A percentile compares a stretch with the other conserved stretches of the same genome.
These are phyloP conservation scores for Manduca sexta DNA, from an alignment of 1,140 invertebrate species.

Conservation along the genomic window DNA sequence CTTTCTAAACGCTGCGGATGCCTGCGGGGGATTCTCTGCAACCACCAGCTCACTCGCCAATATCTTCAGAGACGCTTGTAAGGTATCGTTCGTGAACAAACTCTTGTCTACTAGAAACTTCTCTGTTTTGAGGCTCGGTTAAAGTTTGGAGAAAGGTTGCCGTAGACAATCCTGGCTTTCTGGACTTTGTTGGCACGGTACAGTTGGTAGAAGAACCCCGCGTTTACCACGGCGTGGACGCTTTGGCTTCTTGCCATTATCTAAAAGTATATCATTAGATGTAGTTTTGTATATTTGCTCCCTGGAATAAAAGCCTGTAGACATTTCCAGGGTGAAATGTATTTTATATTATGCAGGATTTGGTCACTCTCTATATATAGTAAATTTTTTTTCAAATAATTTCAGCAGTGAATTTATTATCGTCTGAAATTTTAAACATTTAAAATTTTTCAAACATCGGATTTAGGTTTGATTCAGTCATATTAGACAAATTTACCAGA, in stretches of 20 bases:
- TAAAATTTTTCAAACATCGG: too few relatives aligned
- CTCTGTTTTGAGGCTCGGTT: conserved; percentile 80
- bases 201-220: conserved; percentile 79
- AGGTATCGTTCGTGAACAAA: conserved; percentile 62
- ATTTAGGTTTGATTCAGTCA: too few relatives aligned
- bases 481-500: background rate
- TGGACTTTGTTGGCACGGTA: conserved; percentile 42
- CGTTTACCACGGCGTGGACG: conserved; percentile 81
- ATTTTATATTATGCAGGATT: too few relatives aligned
- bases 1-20: conserved; percentile 75
- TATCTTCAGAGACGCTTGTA: conserved; percentile 68
- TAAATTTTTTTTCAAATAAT: too few relatives aligned
- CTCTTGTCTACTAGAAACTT: conserved; percentile 73
- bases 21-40: conserved; percentile 70
- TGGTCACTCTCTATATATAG: too few relatives aligned
- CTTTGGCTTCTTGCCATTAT: conserved; percentile 81
- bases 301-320: too few relatives aligned
- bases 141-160: conserved; percentile 77
- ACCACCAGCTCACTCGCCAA: conserved; percentile 76
- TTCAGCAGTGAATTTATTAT: too few relatives aligned
- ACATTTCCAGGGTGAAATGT: too few relatives aligned
- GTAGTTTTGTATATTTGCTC: too few relatives aligned
- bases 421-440: too few relatives aligned
- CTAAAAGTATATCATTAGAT: conserved; percentile 51
- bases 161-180: conserved; percentile 73